A percentile compares a stretch with the other conserved stretches of the same genome.
These are phyloP conservation scores for Zoanthus sansibaricus DNA, from an alignment of 92 coral and sea anemone species.

Conservation along the genomic window DNA sequence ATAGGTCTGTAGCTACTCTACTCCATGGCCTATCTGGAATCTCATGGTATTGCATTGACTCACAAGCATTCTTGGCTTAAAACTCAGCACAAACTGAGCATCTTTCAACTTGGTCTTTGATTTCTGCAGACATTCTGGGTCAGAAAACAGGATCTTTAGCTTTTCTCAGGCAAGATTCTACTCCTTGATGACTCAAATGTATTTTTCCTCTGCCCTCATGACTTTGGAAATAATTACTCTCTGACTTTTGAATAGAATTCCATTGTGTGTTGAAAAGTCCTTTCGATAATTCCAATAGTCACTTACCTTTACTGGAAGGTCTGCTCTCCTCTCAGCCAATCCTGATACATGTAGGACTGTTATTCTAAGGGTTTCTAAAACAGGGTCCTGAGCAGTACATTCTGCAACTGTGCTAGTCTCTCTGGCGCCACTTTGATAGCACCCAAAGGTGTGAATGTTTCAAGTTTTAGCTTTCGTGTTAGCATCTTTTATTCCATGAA, in stretches of 20 bases:
- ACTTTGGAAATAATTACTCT: slow-evolving; percentile 53
- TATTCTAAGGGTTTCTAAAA: slow-evolving; percentile 9
- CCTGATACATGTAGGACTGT: slow-evolving; percentile 56
- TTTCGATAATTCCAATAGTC: slow-evolving; percentile 55
- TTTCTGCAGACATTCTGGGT: slow-evolving; percentile 1
- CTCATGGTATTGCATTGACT: neutral
- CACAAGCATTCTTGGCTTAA: neutral
- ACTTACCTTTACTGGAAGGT: slow-evolving; percentile 51
- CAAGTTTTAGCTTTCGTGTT: slow-evolving; percentile 57
- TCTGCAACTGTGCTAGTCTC: slow-evolving; percentile 38
- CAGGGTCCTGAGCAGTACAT: neutral
- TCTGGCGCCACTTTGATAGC: slow-evolving; percentile 52
- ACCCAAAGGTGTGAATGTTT: too few species aligned
- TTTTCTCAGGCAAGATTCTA: slow-evolving; percentile 12
- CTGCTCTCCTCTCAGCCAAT: slow-evolving; percentile 59
- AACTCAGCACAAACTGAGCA: neutral
- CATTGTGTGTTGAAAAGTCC: slow-evolving; percentile 32
- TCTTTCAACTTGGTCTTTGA: neutral
- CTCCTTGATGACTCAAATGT: slow-evolving; percentile 46
- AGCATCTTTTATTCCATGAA: slow-evolving; percentile 52
- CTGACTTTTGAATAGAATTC: slow-evolving; percentile 57
- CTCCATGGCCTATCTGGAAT: neutral
- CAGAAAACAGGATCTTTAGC: slow-evolving; percentile 30
- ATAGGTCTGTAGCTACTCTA: too few species aligned
- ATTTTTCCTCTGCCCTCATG: slow-evolving; percentile 41